These are phyloP conservation scores for Platypus cylindrus DNA, from an alignment of 2,888 invertebrate genomes.

Conservation along the genomic window DNA sequence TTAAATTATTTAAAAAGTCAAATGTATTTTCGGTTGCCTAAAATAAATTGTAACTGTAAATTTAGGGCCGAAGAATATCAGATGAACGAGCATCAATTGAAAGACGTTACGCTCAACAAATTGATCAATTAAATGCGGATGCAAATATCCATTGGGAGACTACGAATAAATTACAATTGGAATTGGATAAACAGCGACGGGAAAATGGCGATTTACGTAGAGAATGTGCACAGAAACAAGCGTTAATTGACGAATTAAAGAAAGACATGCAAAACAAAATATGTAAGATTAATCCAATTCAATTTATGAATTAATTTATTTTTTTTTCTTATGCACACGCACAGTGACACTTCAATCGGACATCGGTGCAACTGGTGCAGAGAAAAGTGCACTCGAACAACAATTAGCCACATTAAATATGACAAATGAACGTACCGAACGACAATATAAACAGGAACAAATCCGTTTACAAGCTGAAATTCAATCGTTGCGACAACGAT, in stretches of 20 bases:
- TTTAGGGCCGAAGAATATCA: conserved; percentile 44
- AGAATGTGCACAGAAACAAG: conserved; percentile 63
- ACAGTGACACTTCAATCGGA: conserved; percentile 64
- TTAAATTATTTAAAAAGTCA: conserved; percentile 5
- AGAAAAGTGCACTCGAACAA: conserved; percentile 67
- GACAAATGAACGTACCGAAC: conserved; percentile 55
- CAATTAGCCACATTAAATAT: conserved; percentile 59
- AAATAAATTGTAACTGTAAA: no score
- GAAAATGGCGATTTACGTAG: conserved; percentile 63
- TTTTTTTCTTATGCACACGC: no score
- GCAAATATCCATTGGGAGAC: conserved; percentile 70
- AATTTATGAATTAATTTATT: conserved; percentile 1
- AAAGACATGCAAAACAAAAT: conserved; percentile 69
- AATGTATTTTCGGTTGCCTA: no score
- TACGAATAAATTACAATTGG: conserved; percentile 61
- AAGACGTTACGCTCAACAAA: conserved; percentile 55
- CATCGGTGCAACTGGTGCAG: conserved; percentile 59
- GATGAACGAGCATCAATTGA: conserved; percentile 63
- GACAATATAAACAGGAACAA: conserved; percentile 64
- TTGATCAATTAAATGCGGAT: conserved; percentile 69
- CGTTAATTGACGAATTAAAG: conserved; percentile 64
- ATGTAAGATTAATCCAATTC: conserved; percentile 35
- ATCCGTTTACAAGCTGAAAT: conserved; percentile 65
- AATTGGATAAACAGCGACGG: conserved; percentile 65
- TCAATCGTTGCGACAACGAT: conserved; percentile 57